Conservation (phyloP, 2,113 vertebrate species). For the Dolichallabes microphthalmus region DNA sequence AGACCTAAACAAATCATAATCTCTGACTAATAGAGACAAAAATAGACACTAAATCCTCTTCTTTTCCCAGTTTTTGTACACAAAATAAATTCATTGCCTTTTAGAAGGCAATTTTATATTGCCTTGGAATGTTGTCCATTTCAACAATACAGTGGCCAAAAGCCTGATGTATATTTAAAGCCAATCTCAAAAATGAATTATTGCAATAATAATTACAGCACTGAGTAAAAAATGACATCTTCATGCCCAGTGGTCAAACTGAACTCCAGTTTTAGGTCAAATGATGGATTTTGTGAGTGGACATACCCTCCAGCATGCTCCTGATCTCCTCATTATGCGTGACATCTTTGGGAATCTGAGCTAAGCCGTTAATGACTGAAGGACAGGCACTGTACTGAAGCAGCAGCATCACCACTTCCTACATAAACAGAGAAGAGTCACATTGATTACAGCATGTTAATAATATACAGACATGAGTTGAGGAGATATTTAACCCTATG, state of each 20-base stretch:
- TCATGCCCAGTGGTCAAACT: background rate
- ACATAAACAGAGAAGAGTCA: constrained; percentile 36
- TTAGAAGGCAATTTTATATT: too few relatives aligned
- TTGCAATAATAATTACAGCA: background rate
- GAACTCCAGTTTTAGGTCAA: background rate
- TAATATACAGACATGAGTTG: background rate
- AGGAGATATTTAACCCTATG: background rate
- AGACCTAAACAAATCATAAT: background rate
- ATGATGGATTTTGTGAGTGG: background rate
- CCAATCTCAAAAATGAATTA: too few relatives aligned
- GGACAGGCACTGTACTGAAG: constrained; percentile 84
- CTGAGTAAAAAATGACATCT: too few relatives aligned
- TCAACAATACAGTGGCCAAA: background rate
- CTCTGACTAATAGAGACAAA: background rate
- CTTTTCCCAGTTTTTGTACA: background rate
- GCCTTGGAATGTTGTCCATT: background rate
- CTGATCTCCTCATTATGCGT: constrained; percentile 87
- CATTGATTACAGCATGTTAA: background rate
- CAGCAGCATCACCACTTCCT: constrained; percentile 95
- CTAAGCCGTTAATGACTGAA: constrained; percentile 88
- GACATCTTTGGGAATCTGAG: constrained; percentile 89
- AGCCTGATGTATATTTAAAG: background rate
- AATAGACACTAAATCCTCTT: background rate
- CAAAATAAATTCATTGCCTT: background rate
- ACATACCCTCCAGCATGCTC: constrained; percentile 91